Evolutionary conservation across 2,888 invertebrate species (phyloP), one percentile per base, ranked within the genome.

Genomic region (Schizotus pectinicornis): DNA sequence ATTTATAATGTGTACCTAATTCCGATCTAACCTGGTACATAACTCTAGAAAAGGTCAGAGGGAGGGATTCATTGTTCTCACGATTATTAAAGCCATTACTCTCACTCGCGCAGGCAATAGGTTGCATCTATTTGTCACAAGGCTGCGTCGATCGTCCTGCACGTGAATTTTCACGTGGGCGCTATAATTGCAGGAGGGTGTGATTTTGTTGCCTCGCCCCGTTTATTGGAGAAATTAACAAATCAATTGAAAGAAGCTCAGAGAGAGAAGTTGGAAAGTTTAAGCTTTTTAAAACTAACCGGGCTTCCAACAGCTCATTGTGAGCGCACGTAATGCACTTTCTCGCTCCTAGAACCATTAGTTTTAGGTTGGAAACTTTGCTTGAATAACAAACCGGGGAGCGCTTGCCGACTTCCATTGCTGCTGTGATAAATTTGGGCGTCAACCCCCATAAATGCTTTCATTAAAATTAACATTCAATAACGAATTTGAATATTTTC

Each of bases 41-140:
- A 22, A 22, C 22, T 22, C 22, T 22, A 22, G 22, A 22, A 22
- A 22, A 22, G 22, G 22, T 50, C 22, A 9, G 39, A 33, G 11
- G 31, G 5, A 30, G 12, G 31, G 32, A 52, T 64, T 61, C 63
- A 61, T 62, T 62, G 67, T 67, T 63, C 63, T 22, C 22, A 22
- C 62, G 62, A 61, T 65, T 67, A 65, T 65, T 65, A 64, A 64
- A 65, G 62, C 65, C 67, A 67, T 67, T 65, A 65, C 62, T 65
- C 67, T 69, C 22, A 22, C 22, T 22, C 62, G 56, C 49, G 53
- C 54, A 52, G 52, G 61, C 62, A 59, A 61, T 53, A 56, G 56
- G 61, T 41, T 56, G 62, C 22, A 61, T 65, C 63, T 61, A 65
- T 68, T 67, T 68, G 64, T 67, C 62, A 63, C 65, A 64, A 54